Percentiles rank a stretch among this genome's conserved stretches.
Evolutionary conservation across 2,797 vertebrate species (phyloP).

Genomic region (Tympanoctomys barrerae): DNA sequence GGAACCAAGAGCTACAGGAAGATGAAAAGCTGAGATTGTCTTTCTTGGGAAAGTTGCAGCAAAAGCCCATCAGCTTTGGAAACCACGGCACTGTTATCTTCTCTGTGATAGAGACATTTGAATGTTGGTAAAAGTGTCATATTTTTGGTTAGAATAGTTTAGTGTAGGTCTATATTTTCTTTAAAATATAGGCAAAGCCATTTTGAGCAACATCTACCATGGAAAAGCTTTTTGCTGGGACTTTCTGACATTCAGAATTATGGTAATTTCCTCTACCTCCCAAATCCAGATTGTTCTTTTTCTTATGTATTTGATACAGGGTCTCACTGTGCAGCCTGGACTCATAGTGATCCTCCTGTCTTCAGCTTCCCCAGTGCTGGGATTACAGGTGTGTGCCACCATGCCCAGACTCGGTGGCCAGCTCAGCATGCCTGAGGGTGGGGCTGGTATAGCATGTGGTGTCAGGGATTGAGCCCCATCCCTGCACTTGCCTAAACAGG

Average conservation of each 20-base stretch:
- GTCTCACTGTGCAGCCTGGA: too few species aligned
- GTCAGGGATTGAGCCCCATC: too few species aligned
- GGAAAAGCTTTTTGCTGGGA: not conserved
- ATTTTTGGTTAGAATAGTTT: not conserved
- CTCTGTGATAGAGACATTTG: not conserved
- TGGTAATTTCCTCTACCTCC: not conserved
- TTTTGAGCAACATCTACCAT: not conserved
- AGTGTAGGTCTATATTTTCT: not conserved
- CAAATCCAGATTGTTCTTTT: not conserved
- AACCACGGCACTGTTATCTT: not conserved
- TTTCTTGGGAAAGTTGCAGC: constrained; percentile 38
- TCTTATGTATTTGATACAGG: too few species aligned
- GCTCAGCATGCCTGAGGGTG: too few species aligned
- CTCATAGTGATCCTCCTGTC: too few species aligned
- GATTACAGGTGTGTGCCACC: too few species aligned
- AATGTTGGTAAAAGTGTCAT: constrained; percentile 18
- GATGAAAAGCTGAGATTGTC: constrained; percentile 11
- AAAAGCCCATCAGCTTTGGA: constrained; percentile 41
- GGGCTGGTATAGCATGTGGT: too few species aligned
- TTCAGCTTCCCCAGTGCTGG: too few species aligned
- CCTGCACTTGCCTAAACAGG: too few species aligned
- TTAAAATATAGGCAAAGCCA: not conserved
- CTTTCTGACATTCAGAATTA: not conserved
- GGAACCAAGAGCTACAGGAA: not conserved
- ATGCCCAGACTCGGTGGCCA: too few species aligned